phyloP scores from a whole-genome alignment of 2,888 invertebrate species.

The Drosophila anomelani region DNA sequence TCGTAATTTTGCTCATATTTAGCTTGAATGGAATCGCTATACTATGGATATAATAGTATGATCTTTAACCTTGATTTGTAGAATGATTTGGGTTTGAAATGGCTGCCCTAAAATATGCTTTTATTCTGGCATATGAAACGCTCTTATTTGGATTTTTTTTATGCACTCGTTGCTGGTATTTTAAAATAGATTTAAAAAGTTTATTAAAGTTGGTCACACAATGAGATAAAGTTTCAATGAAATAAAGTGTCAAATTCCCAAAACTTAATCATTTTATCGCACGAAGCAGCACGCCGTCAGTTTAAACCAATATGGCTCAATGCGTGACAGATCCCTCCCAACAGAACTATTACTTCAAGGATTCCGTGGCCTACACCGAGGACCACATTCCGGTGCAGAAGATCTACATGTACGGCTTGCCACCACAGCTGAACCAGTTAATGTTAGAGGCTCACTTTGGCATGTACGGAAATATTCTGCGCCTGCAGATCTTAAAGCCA shows the following conservation, averaged over 20 bases:
- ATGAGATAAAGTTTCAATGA: not conserved
- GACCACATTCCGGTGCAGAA: slow-evolving; percentile 56
- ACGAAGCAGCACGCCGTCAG: not conserved
- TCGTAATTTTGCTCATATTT: slow-evolving; percentile 3
- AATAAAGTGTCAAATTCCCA: slow-evolving; percentile 1
- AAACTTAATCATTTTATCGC: not conserved
- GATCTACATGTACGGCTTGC: slow-evolving; percentile 41
- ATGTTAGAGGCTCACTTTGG: not conserved
- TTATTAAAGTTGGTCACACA: no score
- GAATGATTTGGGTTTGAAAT: not conserved
- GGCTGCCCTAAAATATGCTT: not conserved
- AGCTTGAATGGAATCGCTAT: slow-evolving; percentile 7
- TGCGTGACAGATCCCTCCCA: not conserved
- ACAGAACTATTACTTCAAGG: slow-evolving; percentile 43
- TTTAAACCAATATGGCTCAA: not conserved
- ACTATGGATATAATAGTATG: not conserved
- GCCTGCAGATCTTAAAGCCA: slow-evolving; percentile 25
- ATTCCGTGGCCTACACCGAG: slow-evolving; percentile 57
- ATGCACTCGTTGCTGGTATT: not conserved
- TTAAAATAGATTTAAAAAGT: not conserved
- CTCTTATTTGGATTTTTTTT: no score
- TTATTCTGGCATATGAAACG: not conserved
- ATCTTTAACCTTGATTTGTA: slow-evolving; percentile 1
- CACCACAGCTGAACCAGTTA: slow-evolving; percentile 38
- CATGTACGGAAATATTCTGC: slow-evolving; percentile 41